Conservation (phyloP, 2,113 vertebrate species). For the Cebus imitator region DNA sequence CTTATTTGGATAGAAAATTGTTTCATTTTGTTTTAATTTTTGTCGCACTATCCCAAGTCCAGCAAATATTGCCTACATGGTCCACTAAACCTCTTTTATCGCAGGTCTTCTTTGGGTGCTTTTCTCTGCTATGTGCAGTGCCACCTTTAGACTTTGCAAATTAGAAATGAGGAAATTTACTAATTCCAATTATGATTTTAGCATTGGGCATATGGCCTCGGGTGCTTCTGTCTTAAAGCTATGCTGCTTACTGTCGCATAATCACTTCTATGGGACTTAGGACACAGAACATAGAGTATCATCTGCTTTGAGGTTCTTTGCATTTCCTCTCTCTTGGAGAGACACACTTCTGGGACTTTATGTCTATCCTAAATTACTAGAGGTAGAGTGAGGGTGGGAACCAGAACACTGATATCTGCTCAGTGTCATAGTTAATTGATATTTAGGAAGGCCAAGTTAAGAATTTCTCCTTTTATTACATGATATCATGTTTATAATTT, state of each 20-base stretch:
- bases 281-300: no score
- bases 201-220: background rate
- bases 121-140: background rate
- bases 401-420: background rate
- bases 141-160: background rate
- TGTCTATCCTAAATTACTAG: background rate
- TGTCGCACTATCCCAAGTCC: no score
- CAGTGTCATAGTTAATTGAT: background rate
- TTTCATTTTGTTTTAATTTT: background rate
- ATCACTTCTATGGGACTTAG: background rate
- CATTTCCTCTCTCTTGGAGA: background rate
- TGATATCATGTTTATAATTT: background rate
- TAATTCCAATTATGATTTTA: background rate
- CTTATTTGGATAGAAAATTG: background rate
- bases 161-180: background rate
- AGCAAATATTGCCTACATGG: background rate
- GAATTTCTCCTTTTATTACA: background rate
- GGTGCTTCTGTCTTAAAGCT: background rate
- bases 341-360: background rate
- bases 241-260: background rate
- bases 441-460: background rate
- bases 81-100: background rate
- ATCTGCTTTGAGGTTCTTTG: background rate
- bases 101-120: background rate
- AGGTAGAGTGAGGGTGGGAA: fast-evolving